These are phyloP conservation scores for Bembecia ichneumoniformis DNA, from an alignment of 2,888 invertebrate genomes.

Conservation along the genomic window DNA sequence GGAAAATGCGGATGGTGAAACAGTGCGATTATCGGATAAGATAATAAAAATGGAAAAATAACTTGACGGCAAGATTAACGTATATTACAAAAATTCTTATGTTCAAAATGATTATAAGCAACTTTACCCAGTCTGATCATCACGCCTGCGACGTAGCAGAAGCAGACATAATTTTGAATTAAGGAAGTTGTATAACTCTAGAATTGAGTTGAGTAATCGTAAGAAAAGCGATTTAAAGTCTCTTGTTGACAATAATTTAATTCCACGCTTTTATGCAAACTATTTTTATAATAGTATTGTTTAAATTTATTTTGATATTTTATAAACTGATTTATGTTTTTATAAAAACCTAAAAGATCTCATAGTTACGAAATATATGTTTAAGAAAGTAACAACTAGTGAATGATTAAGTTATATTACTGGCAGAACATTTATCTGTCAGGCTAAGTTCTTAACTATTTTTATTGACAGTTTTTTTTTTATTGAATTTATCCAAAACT, in stretches of 20 bases:
- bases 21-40: not conserved
- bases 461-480: too few relatives aligned
- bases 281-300: too few relatives aligned
- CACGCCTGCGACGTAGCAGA: not conserved
- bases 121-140: not conserved
- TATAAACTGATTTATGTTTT: too few relatives aligned
- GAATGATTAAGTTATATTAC: too few relatives aligned
- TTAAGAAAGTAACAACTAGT: too few relatives aligned
- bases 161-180: not conserved
- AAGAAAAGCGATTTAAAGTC: slow-evolving; percentile 6
- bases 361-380: too few relatives aligned
- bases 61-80: not conserved
- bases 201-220: slow-evolving; percentile 4
- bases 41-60: not conserved
- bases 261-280: slow-evolving; percentile 7
- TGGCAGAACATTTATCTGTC: too few relatives aligned
- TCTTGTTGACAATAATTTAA: slow-evolving; percentile 4
- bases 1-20: too few relatives aligned
- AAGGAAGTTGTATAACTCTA: not conserved
- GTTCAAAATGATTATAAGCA: not conserved
- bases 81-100: not conserved
- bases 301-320: too few relatives aligned
- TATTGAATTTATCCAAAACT: too few relatives aligned
- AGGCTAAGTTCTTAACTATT: too few relatives aligned
- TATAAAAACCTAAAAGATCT: too few relatives aligned